A percentile compares a stretch with the other conserved stretches of the same genome.
These are phyloP conservation scores for Campoplex capitator DNA, from an alignment of 2,888 invertebrate genomes.

Conservation along the genomic window DNA sequence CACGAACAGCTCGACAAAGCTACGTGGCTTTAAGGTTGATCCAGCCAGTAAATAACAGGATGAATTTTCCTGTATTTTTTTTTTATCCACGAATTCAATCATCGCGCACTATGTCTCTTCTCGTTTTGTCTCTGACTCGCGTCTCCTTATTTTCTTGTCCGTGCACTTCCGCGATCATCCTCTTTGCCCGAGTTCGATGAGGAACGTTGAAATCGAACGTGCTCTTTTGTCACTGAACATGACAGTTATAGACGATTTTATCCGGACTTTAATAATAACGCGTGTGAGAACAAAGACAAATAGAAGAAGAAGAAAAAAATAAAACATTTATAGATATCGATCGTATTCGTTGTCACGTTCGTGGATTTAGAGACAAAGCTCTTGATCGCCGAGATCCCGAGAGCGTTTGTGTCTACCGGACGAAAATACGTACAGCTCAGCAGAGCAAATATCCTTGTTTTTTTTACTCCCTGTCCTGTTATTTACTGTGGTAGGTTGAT, in stretches of 20 bases:
- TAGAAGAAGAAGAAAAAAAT: background rate
- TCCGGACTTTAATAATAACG: background rate
- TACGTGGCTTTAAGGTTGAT: background rate
- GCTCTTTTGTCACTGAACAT: background rate
- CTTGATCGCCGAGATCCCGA: conserved; percentile 69
- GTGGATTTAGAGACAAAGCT: conserved; percentile 73
- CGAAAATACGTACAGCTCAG: conserved; percentile 75
- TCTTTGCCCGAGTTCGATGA: background rate
- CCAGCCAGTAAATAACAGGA: background rate
- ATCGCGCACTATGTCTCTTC: background rate
- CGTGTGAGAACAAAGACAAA: background rate
- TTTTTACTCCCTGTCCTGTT: conserved; percentile 61
- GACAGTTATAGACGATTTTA: background rate
- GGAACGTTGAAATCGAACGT: background rate
- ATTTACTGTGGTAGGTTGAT: conserved; percentile 57
- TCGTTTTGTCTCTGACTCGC: background rate
- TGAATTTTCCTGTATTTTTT: background rate
- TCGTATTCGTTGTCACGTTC: conserved; percentile 26
- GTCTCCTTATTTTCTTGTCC: background rate
- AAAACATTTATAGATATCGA: background rate
- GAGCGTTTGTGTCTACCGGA: conserved; percentile 72
- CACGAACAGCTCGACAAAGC: background rate
- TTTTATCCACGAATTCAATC: background rate
- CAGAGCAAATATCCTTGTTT: conserved; percentile 64
- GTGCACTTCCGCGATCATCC: background rate